phyloP scores from a whole-genome alignment of 2,113 vertebrate species.

The Cephalopterus ornatus region DNA sequence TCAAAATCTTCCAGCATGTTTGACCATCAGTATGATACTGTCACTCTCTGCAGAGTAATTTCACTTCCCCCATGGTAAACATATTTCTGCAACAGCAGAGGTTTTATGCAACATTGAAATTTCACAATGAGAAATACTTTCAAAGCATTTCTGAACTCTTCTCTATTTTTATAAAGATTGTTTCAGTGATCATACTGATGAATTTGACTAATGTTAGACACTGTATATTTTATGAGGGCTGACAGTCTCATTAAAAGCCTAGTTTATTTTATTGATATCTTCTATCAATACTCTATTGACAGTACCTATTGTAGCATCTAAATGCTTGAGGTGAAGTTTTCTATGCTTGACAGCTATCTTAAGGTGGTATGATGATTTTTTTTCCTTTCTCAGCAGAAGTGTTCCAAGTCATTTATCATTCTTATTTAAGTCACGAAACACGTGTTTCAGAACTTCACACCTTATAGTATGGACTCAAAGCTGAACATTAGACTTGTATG shows the following conservation, averaged over 20 bases:
- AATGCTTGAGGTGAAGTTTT: not conserved
- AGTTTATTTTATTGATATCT: not conserved
- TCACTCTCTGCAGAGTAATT: not conserved
- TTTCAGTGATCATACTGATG: not conserved
- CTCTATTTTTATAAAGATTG: not conserved
- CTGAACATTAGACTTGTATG: not conserved
- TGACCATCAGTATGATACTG: not conserved
- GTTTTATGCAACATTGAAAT: not conserved
- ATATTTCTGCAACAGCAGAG: not conserved
- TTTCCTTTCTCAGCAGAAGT: not conserved
- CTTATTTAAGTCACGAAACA: not conserved
- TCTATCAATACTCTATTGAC: no score
- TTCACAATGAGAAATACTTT: not conserved
- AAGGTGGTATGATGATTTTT: not conserved
- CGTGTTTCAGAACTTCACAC: not conserved
- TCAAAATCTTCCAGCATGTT: not conserved
- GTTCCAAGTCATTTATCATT: not conserved
- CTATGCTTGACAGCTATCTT: not conserved
- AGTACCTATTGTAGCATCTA: not conserved
- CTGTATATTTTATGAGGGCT: not conserved
- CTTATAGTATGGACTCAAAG: not conserved
- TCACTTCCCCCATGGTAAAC: not conserved
- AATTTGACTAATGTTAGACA: not conserved
- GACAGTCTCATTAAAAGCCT: not conserved
- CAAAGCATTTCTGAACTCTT: not conserved